phyloP scores from a whole-genome alignment of 1,140 invertebrate genomes.

The Camponotus vicinus region DNA sequence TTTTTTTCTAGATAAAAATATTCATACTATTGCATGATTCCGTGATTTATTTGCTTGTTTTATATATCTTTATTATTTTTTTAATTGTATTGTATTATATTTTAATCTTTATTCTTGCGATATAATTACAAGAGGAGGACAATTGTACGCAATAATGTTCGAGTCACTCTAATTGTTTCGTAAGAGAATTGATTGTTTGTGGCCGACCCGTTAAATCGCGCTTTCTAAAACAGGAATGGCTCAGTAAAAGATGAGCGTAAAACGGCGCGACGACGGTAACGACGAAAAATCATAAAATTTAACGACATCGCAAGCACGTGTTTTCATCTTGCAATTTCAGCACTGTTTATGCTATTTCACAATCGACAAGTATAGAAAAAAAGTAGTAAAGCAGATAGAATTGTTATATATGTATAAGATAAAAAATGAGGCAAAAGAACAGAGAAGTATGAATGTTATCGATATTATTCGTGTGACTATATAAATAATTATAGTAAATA shows the following conservation, averaged over 20 bases:
- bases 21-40: background rate
- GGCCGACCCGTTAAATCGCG: background rate
- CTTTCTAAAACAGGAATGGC: conserved; percentile 6
- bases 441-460: background rate
- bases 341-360: background rate
- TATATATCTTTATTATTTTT: background rate
- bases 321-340: conserved; percentile 4
- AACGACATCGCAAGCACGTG: background rate
- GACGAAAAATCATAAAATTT: conserved; percentile 1
- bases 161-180: background rate
- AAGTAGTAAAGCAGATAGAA: background rate
- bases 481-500: background rate
- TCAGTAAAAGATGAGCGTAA: conserved; percentile 28
- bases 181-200: background rate
- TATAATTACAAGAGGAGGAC: background rate
- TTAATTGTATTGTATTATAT: background rate
- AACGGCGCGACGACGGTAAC: background rate
- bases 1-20: background rate
- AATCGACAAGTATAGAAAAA: background rate
- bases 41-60: background rate
- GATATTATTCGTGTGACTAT: background rate
- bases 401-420: background rate
- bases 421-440: background rate
- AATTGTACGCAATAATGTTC: background rate
- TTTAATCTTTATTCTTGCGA: background rate